Percentiles rank a stretch among this genome's conserved stretches.
Conservation (phyloP, 2,888 invertebrate genomes). For the Lacanobia oleracea region DNA sequence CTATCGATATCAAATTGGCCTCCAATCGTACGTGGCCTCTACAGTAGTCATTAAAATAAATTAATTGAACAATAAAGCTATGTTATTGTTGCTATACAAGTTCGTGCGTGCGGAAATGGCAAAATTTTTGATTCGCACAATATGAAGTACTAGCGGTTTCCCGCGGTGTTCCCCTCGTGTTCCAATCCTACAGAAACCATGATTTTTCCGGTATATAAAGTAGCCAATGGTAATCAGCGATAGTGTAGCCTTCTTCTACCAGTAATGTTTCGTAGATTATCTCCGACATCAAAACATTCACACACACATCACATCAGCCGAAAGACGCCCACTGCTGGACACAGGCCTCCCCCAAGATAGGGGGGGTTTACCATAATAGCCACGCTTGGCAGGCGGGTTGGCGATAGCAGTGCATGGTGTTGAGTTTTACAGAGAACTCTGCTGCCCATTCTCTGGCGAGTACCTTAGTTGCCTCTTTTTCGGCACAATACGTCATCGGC, state of each 20-base stretch:
- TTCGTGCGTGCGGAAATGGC: neutral
- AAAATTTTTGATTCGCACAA: neutral
- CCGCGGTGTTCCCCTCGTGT: neutral
- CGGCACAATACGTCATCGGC: no score
- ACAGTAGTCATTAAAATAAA: slow-evolving; percentile 31
- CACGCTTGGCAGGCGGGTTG: no score
- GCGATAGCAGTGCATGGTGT: no score
- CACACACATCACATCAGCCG: no score
- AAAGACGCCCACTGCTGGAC: no score
- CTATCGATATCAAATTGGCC: slow-evolving; percentile 21
- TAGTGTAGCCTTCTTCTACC: neutral
- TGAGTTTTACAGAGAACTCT: no score
- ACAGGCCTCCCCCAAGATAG: no score
- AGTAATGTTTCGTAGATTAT: neutral
- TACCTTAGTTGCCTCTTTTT: no score
- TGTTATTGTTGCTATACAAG: neutral
- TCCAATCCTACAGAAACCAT: neutral
- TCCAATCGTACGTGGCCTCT: slow-evolving; percentile 29
- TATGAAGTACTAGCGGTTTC: neutral
- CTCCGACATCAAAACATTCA: neutral
- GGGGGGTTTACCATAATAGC: no score
- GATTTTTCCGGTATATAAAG: neutral
- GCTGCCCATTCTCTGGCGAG: no score
- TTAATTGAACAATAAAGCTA: slow-evolving; percentile 47
- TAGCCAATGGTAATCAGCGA: neutral